Evolutionary conservation across 2,797 vertebrate species (phyloP), one percentile per base, ranked within the genome.

Genomic region (Sparus aurata): DNA sequence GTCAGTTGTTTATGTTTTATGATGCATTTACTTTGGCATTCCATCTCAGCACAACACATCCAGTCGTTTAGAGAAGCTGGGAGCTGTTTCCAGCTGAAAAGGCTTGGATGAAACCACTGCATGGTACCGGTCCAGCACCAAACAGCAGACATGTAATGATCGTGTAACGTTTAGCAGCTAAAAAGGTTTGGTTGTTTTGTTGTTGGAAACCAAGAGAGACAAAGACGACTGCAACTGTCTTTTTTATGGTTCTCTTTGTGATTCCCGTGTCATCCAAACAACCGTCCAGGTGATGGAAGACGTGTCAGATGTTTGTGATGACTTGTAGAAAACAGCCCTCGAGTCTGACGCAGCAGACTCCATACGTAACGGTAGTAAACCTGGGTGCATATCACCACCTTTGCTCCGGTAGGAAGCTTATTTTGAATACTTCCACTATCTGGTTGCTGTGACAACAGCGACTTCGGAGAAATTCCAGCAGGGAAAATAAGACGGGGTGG

Each of bases 391-490:
- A 41, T 4, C 15, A 6, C 45, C 27, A 63, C 34, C 23, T 55
- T 12, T 12, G n/a, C 61, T 53, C 16, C 60, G 43, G 15, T 7
- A 34, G 23, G 27, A 64, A 11, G 55, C 79, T 78, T 52, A 52
- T 80, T 84, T 54, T 77, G 61, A 89, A 86, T 72, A 73, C 57
- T 76, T 73, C 82, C 84, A 71, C 84, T 80, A 83, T 82, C 62
- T 63, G 52, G 89, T 91, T 91, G 87, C 89, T 82, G 82, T 88
- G 91, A 90, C 86, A 89, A 91, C 86, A 3, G 79, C 45, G 72
- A 85, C 84, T 87, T 86, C 57, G 73, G 69, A 78, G 64, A 84
- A 76, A 77, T 80, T 77, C 77, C 64, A 80, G 23, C 53, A 47
- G 85, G 82, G 79, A 65, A 65, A 75, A 78, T 57, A 60, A 63